Evolutionary conservation across 2,113 vertebrate species (phyloP), one percentile per base, ranked within the genome.

Genomic region (Salvator merianae): DNA sequence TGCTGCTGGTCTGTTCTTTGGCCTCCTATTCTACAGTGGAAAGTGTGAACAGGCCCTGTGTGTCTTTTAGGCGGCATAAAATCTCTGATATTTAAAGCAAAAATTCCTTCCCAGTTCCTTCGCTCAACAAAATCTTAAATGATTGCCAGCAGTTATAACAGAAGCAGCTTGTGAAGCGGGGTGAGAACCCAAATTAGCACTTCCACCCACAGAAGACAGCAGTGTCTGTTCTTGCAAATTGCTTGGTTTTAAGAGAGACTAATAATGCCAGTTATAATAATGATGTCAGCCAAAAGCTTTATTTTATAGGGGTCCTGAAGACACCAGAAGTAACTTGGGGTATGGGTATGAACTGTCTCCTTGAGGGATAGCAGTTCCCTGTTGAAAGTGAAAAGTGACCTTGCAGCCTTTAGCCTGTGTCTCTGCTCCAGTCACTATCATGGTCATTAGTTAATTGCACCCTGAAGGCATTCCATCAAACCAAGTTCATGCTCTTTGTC

Each of bases 371-470:
- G 22, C 0, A 1, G 4, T 66, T 70, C 79, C n/a, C 68, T 5
- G 20, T 18, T 4, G 47, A 73, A 73, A 82, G 26, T 34, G 16
- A 71, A 38, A 55, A 76, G 63, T 43, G 78, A 72, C 53, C 4
- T 4, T 18, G 59, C 55, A 63, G 5, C 18, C 55, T 5, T 0
- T 6, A 8, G 0, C 0, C 13, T 8, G 0, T 0, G 5, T 1
- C 24, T 22, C 47, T 2, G 13, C 75, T 59, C 22, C 22, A 26
- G 50, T 38, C 0, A 72, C 59, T 3, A 1, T n/a, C 0, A 0
- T 0, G 0, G 4, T 62, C 32, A 79, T 34, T 81, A 63, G 66
- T 38, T 55, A 6, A 0, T 16, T 2, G 8, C 34, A 26, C 63
- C 73, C 65, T 10, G 0, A 0, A 24, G 16, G 22, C 3, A 0